Percentiles rank a stretch among this genome's conserved stretches.
Evolutionary conservation across 2,888 invertebrate species (phyloP).

Genomic region (Lamellibrachia satsuma): DNA sequence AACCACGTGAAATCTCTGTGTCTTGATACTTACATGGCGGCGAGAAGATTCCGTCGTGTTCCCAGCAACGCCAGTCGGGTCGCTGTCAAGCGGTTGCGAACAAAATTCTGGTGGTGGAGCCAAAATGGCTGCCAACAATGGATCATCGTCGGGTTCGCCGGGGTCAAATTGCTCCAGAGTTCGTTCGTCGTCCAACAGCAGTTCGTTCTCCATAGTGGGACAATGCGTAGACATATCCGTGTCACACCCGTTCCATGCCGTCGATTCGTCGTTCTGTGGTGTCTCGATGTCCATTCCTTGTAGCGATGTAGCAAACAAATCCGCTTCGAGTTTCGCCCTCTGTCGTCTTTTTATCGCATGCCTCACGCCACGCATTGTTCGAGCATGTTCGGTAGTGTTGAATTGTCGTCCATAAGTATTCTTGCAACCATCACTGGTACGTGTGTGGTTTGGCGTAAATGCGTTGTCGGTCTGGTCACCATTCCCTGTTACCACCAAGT

Average conservation of each 20-base stretch:
- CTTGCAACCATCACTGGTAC: not conserved
- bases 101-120: not conserved
- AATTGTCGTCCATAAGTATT: not conserved
- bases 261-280: not conserved
- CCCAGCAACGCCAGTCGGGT: not conserved
- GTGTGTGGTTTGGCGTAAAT: not conserved
- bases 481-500: not conserved
- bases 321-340: constrained; percentile 12
- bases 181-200: not conserved
- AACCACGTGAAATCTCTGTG: too few species aligned
- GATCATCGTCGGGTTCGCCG: not conserved
- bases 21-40: not conserved
- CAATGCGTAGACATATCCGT: not conserved
- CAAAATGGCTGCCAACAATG: not conserved
- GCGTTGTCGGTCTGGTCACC: not conserved
- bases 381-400: not conserved
- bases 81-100: not conserved
- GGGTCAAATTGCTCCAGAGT: not conserved
- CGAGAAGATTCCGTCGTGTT: not conserved
- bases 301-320: not conserved
- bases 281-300: not conserved
- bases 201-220: not conserved
- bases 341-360: not conserved
- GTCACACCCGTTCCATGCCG: not conserved
- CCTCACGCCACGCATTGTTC: not conserved